Percentiles rank a stretch among this genome's conserved stretches.
These are phyloP conservation scores for Meriones unguiculatus DNA, from an alignment of 2,113 vertebrate species.

Conservation along the genomic window DNA sequence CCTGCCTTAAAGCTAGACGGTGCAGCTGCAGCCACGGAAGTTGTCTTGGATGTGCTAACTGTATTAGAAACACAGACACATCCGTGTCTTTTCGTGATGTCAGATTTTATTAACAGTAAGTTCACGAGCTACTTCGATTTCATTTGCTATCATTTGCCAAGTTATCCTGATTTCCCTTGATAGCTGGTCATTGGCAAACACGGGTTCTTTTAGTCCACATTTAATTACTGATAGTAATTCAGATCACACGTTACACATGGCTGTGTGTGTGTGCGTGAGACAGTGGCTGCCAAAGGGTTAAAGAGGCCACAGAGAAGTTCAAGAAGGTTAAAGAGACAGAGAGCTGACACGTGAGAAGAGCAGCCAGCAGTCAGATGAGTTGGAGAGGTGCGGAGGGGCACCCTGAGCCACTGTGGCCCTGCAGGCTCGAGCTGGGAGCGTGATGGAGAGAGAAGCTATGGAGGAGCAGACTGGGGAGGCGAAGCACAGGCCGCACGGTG, in stretches of 20 bases:
- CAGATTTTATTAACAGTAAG: neutral
- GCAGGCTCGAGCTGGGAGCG: neutral
- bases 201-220: neutral
- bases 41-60: neutral
- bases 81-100: neutral
- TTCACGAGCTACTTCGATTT: neutral
- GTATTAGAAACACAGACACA: neutral
- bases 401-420: neutral
- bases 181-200: neutral
- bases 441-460: rapidly evolving
- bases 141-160: neutral
- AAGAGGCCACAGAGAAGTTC: neutral
- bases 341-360: neutral
- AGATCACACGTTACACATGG: neutral
- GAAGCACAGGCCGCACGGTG: too few species aligned
- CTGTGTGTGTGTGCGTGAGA: neutral
- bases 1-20: neutral
- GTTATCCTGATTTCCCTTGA: neutral
- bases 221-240: neutral
- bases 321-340: neutral
- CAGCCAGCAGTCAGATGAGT: neutral
- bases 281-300: neutral
- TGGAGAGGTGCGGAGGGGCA: neutral
- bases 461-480: neutral
- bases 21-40: neutral